Base-by-base conservation (phyloP, 2,797 vertebrate genomes). In the Chromis chromis region DNA sequence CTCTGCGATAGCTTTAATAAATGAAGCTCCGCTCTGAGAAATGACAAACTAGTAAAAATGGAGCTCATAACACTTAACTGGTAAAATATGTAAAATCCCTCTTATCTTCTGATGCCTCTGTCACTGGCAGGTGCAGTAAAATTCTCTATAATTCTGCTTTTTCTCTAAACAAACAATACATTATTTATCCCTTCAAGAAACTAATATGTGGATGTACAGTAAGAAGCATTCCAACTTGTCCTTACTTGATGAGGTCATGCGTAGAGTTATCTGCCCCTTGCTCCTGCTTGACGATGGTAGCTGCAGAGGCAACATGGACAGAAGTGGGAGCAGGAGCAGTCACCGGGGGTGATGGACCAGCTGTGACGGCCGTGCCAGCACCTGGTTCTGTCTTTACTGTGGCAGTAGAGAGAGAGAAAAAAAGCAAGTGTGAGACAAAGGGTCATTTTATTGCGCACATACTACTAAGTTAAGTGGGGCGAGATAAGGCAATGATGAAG, bases 301-400 rank as follows among this genome's bases (percentile, higher is more conserved):
- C 83, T 50, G 91, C 94, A 65, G 94, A 86, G 77, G 93, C 76
- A 27, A 93, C 91, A 3, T 84, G 80, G 65, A 53, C 74, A 24
- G 86, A 74, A 4, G 83, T 24, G n/a, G 84, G 80, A 67, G 88
- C 79, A 53, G 93, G 89, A 63, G 74, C 62, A 27, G 94, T 89
- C 57, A 92, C 94, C 0, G 94, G 90, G 50, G 93, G 86, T 13
- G 92, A 78, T 0, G 89, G 83, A 74, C 63, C 86, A 53, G 90
- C 86, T 72, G 92, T 91, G 68, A 86, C 75, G 89, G 90, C 89
- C 68, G 91, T 91, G 65, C 74, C 59, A 76, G 90, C 89, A 74
- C 96, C 96, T 59, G 97, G 97, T 90, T 99, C 98, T 6, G 95
- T 96, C 93, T 99, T 99, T 84, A 99, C 98, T 99, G 93, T 91